Evolutionary conservation across 2,113 vertebrate genomes (phyloP), one percentile per base, ranked within the genome.

Genomic region (Gymnocephalus cernua): DNA sequence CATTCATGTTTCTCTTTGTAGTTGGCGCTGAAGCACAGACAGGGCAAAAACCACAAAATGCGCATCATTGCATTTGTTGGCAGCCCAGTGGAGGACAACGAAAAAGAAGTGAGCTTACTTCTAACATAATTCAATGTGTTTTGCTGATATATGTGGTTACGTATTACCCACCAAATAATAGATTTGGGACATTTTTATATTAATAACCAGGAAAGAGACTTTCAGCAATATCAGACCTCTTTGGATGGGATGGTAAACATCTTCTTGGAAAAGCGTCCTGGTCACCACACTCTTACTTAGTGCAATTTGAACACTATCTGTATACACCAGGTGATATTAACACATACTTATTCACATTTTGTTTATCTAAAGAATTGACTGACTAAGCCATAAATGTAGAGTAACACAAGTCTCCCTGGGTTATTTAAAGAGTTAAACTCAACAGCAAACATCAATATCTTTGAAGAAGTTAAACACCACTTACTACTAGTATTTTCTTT

Each of bases 1-100:
- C 11, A 19, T 77, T n/a, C 27, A 0, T 73, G 11, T 80, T 62
- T 82, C 38, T 80, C 5, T 53, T 68, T 74, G 0, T 83, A 99
- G 98, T 76, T 99, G 95, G 97, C 98, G 1, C 81, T 99, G 76
- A 99, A 99, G 85, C 98, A 99, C 89, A 96, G 98, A 41, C 98
- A 99, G 66, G 97, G 98, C 45, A 99, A 99, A 94, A 99, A 99
- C 86, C 98, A 99, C 93, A 99, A 99, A 93, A 97, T 99, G 97
- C 93, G 98, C 3, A 99, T 99, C 89, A 96, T 99, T 4, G 98
- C 97, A 65, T 99, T 99, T 35, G 97, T 99, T 18, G 98, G 98
- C 18, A 99, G 98, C 87, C 98, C 98, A 0, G 97, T 99, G 66
- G 97, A 97, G 68, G 97, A 99, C 87, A 96, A 95, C 0, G 98